phyloP scores from a whole-genome alignment of 2,797 vertebrate genomes.

The Melanotaenia boesemani region DNA sequence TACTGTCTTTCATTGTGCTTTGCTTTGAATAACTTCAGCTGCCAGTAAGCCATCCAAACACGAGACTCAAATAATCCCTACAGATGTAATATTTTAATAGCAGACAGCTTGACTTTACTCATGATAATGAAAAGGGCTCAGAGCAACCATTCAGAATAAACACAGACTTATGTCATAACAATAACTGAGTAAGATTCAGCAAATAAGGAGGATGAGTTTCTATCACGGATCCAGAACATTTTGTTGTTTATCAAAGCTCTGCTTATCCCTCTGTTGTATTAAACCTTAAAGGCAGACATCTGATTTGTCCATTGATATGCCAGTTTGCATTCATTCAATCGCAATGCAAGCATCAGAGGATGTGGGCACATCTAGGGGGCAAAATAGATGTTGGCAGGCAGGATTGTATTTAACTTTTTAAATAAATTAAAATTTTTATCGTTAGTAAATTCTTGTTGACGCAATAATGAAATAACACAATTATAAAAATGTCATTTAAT shows the following conservation, averaged over 20 bases:
- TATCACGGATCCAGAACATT: background rate
- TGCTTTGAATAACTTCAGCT: slow-evolving; percentile 30
- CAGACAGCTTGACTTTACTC: background rate
- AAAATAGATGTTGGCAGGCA: background rate
- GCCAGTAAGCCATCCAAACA: slow-evolving; percentile 5
- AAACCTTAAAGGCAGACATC: slow-evolving; percentile 26
- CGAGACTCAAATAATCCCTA: slow-evolving; percentile 23
- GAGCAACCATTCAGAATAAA: slow-evolving; percentile 4
- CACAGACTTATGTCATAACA: background rate
- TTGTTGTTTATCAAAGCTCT: background rate
- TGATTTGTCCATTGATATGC: slow-evolving; percentile 2
- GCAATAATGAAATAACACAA: too few species aligned
- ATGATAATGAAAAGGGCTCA: slow-evolving; percentile 3
- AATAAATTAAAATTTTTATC: too few species aligned
- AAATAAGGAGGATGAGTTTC: background rate
- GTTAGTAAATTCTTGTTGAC: too few species aligned
- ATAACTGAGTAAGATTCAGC: background rate
- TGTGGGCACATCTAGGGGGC: background rate
- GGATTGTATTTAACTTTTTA: background rate
- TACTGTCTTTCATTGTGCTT: slow-evolving; percentile 25
- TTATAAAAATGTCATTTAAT: too few species aligned
- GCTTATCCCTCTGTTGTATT: background rate
- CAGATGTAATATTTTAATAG: slow-evolving; percentile 23
- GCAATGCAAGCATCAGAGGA: background rate
- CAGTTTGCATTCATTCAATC: background rate